A percentile compares a stretch with the other conserved stretches of the same genome.
phyloP scores from a whole-genome alignment of 2,113 vertebrate species.

The Etheostoma cragini region DNA sequence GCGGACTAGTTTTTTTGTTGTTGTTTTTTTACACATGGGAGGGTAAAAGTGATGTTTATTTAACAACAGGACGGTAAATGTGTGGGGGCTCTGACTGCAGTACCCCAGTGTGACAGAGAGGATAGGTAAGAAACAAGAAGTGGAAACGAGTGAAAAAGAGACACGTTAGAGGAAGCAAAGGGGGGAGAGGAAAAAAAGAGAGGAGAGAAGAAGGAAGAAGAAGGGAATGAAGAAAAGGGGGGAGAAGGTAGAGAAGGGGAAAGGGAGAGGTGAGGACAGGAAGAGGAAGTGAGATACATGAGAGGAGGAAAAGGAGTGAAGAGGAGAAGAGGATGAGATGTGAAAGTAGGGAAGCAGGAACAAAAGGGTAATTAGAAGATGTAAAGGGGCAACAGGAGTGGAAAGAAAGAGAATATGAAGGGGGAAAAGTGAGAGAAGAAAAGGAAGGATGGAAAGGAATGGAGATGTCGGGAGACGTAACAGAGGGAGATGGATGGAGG shows the following conservation, averaged over 20 bases:
- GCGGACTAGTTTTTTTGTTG: constrained; percentile 32
- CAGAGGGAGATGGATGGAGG: not conserved
- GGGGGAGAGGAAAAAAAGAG: not conserved
- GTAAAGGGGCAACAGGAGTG: not conserved
- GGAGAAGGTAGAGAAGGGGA: not conserved
- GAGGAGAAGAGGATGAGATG: too few species aligned
- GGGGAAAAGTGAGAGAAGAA: not conserved
- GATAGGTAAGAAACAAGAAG: not conserved
- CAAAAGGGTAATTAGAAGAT: not conserved
- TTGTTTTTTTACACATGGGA: constrained; percentile 37
- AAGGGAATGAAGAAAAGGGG: not conserved
- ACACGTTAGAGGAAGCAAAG: not conserved
- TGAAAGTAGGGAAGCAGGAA: not conserved
- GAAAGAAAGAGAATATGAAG: not conserved
- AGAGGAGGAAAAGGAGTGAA: not conserved
- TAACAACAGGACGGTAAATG: constrained; percentile 45
- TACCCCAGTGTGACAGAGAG: constrained; percentile 25
- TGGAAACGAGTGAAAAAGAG: not conserved
- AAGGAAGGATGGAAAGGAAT: not conserved
- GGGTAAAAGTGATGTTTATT: constrained; percentile 51
- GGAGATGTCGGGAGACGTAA: too few species aligned
- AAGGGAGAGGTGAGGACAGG: not conserved
- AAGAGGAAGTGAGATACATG: not conserved
- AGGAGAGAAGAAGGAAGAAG: not conserved
- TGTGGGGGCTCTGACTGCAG: constrained; percentile 59